Conservation (phyloP, 2,113 vertebrate species). For the Polyodon spathula region DNA sequence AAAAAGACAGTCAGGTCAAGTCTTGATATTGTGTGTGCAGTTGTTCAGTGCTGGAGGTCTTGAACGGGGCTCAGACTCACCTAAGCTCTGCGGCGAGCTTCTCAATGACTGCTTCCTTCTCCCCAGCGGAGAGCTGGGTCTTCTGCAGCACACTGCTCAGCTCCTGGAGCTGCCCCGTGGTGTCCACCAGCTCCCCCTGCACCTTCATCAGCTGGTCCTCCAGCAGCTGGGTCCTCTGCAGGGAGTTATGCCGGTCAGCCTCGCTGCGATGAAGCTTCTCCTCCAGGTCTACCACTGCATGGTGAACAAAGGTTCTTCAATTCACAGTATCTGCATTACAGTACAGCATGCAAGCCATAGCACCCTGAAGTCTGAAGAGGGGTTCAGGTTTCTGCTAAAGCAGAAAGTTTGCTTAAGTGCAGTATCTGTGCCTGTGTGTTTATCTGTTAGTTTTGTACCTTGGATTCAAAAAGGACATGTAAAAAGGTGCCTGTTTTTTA, state of each 20-base stretch:
- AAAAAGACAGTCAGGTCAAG: too few relatives aligned
- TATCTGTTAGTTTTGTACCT: too few relatives aligned
- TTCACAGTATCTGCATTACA: neutral
- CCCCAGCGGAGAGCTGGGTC: slow-evolving; percentile 65
- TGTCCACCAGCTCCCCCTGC: slow-evolving; percentile 54
- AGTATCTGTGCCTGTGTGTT: too few relatives aligned
- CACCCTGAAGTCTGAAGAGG: too few relatives aligned
- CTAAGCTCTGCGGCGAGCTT: slow-evolving; percentile 70
- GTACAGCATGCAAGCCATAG: neutral
- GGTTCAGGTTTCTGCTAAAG: too few relatives aligned
- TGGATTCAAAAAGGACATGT: too few relatives aligned
- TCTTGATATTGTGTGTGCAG: too few relatives aligned
- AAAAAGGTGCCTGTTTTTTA: too few relatives aligned
- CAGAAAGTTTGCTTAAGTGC: too few relatives aligned
- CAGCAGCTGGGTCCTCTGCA: slow-evolving; percentile 51
- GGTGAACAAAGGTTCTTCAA: neutral
- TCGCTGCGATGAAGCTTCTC: slow-evolving; percentile 67
- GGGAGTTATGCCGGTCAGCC: slow-evolving; percentile 49
- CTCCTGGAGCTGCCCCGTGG: slow-evolving; percentile 58
- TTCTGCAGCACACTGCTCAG: slow-evolving; percentile 62
- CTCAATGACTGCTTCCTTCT: slow-evolving; percentile 55
- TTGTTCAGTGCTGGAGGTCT: too few relatives aligned
- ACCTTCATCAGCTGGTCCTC: slow-evolving; percentile 64
- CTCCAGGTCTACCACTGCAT: slow-evolving; percentile 66
- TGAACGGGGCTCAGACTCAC: slow-evolving; percentile 59